phyloP scores from a whole-genome alignment of 30 jellyfish, hydroid and myxozoan species.

The Aurelia sp. region DNA sequence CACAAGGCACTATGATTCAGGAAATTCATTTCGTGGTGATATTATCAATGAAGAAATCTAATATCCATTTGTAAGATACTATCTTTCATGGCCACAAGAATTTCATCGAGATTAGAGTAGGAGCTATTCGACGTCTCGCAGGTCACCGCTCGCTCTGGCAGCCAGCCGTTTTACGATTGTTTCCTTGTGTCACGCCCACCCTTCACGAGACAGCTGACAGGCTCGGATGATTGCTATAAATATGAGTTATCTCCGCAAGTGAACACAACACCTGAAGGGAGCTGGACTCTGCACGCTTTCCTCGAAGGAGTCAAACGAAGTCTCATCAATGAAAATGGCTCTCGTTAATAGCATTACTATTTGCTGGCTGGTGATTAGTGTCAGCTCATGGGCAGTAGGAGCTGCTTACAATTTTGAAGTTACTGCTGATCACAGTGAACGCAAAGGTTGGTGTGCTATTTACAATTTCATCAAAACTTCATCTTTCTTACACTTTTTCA shows the following conservation, averaged over 20 bases:
- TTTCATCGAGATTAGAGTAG: conserved; percentile 6
- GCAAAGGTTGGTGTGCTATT: too few relatives aligned
- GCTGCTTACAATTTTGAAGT: too few relatives aligned
- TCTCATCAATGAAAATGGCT: neutral
- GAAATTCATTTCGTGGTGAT: neutral
- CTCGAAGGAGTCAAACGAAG: neutral
- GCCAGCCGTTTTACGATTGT: neutral
- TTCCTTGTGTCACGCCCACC: conserved; percentile 58
- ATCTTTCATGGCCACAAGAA: conserved; percentile 15
- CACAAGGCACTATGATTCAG: too few relatives aligned
- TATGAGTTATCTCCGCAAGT: neutral
- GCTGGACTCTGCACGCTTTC: neutral
- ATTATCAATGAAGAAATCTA: neutral
- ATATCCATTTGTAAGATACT: neutral
- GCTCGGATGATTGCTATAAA: conserved; percentile 27
- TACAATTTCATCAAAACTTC: too few relatives aligned
- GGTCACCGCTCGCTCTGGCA: conserved; percentile 11
- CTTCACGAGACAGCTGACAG: conserved; percentile 42
- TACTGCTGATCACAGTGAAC: too few relatives aligned
- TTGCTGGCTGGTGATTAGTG: neutral
- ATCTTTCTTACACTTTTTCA: too few relatives aligned
- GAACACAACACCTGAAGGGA: conserved; percentile 4
- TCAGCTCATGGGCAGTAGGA: neutral
- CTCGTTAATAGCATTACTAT: neutral
- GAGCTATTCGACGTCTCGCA: conserved; percentile 10